Conservation (phyloP, 2,797 vertebrate species). For the Streptopelia turtur region DNA sequence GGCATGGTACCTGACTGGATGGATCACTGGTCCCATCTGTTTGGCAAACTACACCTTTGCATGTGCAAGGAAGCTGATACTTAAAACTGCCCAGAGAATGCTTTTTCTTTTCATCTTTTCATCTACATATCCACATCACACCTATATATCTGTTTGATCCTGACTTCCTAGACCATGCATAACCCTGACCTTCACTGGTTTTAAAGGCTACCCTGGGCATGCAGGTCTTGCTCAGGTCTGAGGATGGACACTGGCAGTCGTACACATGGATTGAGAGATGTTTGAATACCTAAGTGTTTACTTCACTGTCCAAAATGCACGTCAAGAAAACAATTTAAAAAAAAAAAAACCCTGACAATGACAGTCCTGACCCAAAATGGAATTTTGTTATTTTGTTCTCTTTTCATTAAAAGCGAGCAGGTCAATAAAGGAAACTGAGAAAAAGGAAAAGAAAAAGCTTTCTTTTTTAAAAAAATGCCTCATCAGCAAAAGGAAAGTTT, state of each 20-base stretch:
- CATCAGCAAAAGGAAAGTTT: conserved; percentile 4
- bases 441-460: background rate
- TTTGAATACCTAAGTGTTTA: background rate
- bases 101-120: background rate
- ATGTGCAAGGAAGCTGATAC: background rate
- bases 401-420: background rate
- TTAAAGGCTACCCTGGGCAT: background rate
- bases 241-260: background rate
- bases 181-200: background rate
- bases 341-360: background rate
- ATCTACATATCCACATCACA: rapidly evolving
- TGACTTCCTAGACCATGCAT: background rate
- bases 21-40: background rate
- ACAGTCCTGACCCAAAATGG: background rate
- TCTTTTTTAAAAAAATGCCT: conserved; percentile 8
- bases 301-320: background rate
- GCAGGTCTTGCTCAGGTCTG: background rate
- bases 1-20: background rate
- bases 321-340: background rate
- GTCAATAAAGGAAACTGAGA: conserved; percentile 14
- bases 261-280: background rate
- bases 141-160: background rate
- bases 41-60: background rate
- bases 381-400: background rate
- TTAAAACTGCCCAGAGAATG: background rate